phyloP scores from a whole-genome alignment of 1,140 invertebrate species.

The Coptotermes formosanus region DNA sequence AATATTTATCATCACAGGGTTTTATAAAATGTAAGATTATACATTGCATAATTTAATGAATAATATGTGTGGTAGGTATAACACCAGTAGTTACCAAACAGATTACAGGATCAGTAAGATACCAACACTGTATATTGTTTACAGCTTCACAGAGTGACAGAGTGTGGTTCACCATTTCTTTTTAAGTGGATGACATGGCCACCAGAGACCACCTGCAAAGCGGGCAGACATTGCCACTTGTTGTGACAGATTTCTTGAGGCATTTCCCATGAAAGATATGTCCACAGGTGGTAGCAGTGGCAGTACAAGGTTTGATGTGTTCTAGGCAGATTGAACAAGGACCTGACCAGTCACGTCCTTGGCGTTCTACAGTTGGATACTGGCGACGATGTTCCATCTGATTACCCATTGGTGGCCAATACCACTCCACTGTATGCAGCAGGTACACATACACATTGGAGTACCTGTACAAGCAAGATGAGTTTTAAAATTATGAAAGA shows the following conservation, averaged over 20 bases:
- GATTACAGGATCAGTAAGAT: no score
- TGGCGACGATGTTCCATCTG: not conserved
- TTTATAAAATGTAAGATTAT: no score
- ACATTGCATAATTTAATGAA: no score
- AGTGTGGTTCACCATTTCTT: no score
- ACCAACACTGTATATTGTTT: no score
- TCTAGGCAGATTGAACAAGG: conserved; percentile 8
- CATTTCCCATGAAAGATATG: not conserved
- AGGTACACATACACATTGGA: not conserved
- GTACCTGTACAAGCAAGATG: not conserved
- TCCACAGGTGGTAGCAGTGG: conserved; percentile 6
- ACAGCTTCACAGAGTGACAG: no score
- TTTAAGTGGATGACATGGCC: not conserved
- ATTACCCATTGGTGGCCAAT: not conserved
- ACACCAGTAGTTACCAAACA: no score
- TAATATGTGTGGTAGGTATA: no score
- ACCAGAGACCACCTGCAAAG: conserved; percentile 5
- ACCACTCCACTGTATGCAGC: not conserved
- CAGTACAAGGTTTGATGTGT: not conserved
- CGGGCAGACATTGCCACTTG: not conserved
- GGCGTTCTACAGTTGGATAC: not conserved
- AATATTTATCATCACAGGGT: no score
- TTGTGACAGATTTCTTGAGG: not conserved
- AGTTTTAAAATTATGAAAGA: no score
- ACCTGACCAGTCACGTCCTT: conserved; percentile 1